Percentiles rank a stretch among this genome's conserved stretches.
Conservation (phyloP, 1,140 invertebrate genomes). For the Drosophila setifemur region DNA sequence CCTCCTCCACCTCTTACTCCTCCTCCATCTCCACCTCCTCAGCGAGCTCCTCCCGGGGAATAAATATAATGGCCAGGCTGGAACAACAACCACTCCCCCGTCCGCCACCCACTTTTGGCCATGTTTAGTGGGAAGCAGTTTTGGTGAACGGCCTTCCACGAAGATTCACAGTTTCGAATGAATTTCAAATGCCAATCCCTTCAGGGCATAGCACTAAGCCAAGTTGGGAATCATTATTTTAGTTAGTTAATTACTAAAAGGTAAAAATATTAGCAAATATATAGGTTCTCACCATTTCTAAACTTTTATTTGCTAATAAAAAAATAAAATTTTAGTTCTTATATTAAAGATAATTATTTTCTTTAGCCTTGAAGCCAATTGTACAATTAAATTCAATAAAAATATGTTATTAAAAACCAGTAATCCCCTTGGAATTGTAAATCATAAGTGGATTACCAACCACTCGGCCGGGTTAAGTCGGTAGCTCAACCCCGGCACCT, state of each 20-base stretch:
- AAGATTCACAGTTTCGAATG: constrained; percentile 37
- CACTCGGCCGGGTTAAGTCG: constrained; percentile 9
- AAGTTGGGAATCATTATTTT: too few species aligned
- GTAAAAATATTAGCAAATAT: too few species aligned
- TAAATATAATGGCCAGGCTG: background rate
- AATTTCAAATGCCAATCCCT: constrained; percentile 32
- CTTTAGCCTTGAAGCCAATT: too few species aligned
- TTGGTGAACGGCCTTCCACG: constrained; percentile 20
- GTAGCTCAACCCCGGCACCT: background rate
- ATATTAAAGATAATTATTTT: too few species aligned
- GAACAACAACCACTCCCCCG: background rate
- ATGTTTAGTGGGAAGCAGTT: constrained; percentile 21
- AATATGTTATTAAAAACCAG: too few species aligned
- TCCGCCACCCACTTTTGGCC: background rate
- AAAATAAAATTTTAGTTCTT: too few species aligned
- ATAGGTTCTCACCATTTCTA: too few species aligned
- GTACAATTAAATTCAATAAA: too few species aligned
- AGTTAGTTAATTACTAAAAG: too few species aligned
- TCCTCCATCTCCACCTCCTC: background rate
- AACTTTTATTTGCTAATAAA: too few species aligned
- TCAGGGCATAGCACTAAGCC: constrained; percentile 31
- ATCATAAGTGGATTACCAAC: constrained; percentile 4
- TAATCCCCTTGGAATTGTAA: constrained; percentile 13
- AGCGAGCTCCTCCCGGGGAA: background rate
- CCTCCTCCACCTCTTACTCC: constrained; percentile 7